A percentile compares a stretch with the other conserved stretches of the same genome.
These are phyloP conservation scores for Therioaphis trifolii DNA, from an alignment of 2,888 invertebrate genomes.

Conservation along the genomic window DNA sequence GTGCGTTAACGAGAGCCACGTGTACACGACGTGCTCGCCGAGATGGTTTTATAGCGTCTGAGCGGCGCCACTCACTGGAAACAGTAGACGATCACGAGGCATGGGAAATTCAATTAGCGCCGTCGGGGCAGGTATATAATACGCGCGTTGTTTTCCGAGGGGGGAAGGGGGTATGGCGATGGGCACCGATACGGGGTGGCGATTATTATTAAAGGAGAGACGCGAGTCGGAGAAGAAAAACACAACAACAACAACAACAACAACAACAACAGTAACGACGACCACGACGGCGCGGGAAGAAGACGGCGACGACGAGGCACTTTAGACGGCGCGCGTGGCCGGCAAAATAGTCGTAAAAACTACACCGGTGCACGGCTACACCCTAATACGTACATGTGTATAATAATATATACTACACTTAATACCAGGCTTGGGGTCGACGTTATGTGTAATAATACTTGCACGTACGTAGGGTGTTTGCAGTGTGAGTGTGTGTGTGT, in stretches of 20 bases:
- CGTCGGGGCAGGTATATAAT: background rate
- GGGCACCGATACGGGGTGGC: background rate
- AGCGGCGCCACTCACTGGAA: too few species aligned
- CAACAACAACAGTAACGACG: too few species aligned
- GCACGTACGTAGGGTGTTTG: background rate
- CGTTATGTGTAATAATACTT: background rate
- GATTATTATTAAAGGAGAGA: background rate
- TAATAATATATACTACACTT: too few species aligned
- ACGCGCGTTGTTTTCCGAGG: too few species aligned
- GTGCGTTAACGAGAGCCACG: background rate
- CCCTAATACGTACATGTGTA: background rate
- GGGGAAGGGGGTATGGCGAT: too few species aligned
- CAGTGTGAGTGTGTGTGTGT: too few species aligned
- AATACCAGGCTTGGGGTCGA: background rate
- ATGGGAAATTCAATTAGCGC: slow-evolving; percentile 42
- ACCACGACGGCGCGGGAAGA: too few species aligned
- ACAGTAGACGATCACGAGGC: too few species aligned
- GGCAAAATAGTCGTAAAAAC: slow-evolving; percentile 7
- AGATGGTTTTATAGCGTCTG: too few species aligned
- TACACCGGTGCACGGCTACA: background rate
- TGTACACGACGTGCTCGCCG: background rate
- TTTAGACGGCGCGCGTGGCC: background rate
- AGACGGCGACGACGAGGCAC: background rate
- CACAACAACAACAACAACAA: too few species aligned
- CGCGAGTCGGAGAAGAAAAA: background rate